Percentiles rank a stretch among this genome's conserved stretches.
These are phyloP conservation scores for Theocolax elegans DNA, from an alignment of 1,140 invertebrate genomes.

Conservation along the genomic window DNA sequence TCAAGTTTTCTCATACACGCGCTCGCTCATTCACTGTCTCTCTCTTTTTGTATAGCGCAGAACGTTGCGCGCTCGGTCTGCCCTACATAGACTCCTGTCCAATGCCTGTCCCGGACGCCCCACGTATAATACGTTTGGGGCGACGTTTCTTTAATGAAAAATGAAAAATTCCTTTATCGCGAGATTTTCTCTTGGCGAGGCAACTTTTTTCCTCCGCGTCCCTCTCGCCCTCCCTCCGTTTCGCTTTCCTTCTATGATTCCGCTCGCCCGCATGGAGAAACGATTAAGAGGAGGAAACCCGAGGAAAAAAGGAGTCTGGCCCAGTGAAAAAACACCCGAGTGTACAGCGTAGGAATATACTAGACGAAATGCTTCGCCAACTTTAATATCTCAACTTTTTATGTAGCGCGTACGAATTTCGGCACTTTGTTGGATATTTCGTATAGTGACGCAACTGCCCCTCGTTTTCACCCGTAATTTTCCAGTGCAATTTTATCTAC, in stretches of 20 bases:
- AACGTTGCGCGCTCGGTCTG: not conserved
- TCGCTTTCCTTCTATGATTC: not conserved
- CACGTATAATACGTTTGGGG: not conserved
- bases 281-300: not conserved
- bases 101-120: not conserved
- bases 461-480: slow-evolving; percentile 10
- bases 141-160: slow-evolving; percentile 40
- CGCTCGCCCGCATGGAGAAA: not conserved
- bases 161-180: slow-evolving; percentile 35
- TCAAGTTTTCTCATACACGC: slow-evolving; percentile 42
- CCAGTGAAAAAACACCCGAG: not conserved
- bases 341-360: not conserved
- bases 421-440: slow-evolving; percentile 13
- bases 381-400: slow-evolving; percentile 33
- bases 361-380: not conserved
- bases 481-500: not conserved
- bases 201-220: slow-evolving; percentile 5
- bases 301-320: slow-evolving; percentile 8
- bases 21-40: not conserved
- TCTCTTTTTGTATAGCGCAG: not conserved
- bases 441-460: not conserved
- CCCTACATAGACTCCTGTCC: not conserved
- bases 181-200: not conserved
- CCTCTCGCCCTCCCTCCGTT: too few species aligned
- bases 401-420: slow-evolving; percentile 11